Evolutionary conservation across 2,113 vertebrate species (phyloP).

Genomic region (Notechis scutatus): DNA sequence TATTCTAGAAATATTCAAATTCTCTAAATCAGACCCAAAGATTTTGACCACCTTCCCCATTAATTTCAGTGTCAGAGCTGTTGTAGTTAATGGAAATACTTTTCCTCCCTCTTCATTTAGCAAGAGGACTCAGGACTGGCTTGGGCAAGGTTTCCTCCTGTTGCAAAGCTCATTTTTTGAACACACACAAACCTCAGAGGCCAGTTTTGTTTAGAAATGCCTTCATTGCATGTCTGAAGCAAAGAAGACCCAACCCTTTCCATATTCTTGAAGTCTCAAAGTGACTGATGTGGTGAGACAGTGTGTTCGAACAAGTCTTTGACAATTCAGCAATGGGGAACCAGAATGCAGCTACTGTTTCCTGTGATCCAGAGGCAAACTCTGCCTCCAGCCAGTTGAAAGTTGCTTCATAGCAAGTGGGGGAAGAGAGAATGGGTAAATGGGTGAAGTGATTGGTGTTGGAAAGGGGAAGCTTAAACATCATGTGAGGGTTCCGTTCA

Average conservation of each 20-base stretch:
- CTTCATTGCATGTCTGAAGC: neutral
- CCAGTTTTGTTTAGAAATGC: neutral
- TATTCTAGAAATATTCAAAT: neutral
- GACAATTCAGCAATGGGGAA: neutral
- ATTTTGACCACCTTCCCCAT: neutral
- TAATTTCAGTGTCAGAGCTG: neutral
- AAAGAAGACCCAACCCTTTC: neutral
- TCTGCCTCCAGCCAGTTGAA: neutral
- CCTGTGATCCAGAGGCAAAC: neutral
- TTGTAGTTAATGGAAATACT: neutral
- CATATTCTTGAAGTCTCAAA: neutral
- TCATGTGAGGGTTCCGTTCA: neutral
- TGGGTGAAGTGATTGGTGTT: neutral
- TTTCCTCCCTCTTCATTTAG: neutral
- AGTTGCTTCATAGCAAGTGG: neutral
- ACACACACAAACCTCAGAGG: neutral
- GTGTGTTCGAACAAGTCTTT: neutral
- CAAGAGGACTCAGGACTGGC: neutral
- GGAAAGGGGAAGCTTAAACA: neutral
- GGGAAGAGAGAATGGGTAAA: neutral
- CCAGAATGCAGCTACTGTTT: neutral
- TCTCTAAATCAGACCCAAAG: neutral
- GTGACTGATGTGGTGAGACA: neutral
- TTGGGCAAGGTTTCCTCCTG: neutral
- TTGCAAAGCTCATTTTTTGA: neutral